phyloP scores from a whole-genome alignment of 1,140 invertebrate genomes.

The Aplysia californica region DNA sequence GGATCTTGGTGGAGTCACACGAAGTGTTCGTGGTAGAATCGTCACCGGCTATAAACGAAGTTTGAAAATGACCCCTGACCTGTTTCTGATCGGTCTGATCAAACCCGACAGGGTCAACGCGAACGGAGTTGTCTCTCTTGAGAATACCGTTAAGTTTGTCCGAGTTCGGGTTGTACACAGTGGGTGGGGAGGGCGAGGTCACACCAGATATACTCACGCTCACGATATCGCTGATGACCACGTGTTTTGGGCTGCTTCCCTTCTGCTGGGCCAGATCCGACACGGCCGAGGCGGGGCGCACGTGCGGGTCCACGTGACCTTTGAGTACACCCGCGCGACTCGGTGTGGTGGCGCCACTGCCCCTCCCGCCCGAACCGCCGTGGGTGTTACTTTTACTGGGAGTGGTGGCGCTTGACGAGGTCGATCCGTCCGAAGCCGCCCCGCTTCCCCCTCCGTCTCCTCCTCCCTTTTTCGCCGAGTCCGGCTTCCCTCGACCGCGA shows the following conservation, averaged over 20 bases:
- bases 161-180: conserved; percentile 4
- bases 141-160: conserved; percentile 39
- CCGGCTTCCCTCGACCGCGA: too few relatives aligned
- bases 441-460: not conserved
- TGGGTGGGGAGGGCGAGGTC: conserved; percentile 16
- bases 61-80: conserved; percentile 12
- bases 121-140: conserved; percentile 31
- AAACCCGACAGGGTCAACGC: too few relatives aligned
- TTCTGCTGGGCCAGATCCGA: conserved; percentile 34
- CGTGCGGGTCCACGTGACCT: not conserved
- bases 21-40: too few relatives aligned
- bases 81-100: too few relatives aligned
- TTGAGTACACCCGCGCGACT: not conserved
- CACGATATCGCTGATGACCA: conserved; percentile 34
- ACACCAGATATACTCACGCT: conserved; percentile 26
- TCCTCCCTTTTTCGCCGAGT: not conserved
- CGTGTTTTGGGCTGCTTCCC: conserved; percentile 34
- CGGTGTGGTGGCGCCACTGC: not conserved
- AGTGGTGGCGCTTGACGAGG: not conserved
- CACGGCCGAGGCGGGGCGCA: conserved; percentile 33
- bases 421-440: not conserved
- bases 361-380: not conserved
- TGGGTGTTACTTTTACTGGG: not conserved
- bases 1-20: too few relatives aligned
- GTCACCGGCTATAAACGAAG: conserved; percentile 2